A percentile compares a stretch with the other conserved stretches of the same genome.
phyloP scores from a whole-genome alignment of 1,140 invertebrate species.

The Listronotus bonariensis region DNA sequence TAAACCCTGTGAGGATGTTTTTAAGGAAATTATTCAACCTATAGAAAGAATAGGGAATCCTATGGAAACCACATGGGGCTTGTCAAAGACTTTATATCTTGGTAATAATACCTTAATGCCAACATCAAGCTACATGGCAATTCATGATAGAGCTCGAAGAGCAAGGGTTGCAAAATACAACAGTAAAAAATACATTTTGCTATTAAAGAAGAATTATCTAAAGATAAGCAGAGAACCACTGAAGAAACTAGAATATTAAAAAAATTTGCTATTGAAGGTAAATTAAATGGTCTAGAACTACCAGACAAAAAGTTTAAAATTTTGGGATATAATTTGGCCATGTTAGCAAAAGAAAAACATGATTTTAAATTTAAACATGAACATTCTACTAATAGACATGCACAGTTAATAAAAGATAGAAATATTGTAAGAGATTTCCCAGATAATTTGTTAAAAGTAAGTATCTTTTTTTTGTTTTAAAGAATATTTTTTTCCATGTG shows the following conservation, averaged over 20 bases:
- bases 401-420: conserved; percentile 69
- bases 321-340: conserved; percentile 57
- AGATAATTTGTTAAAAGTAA: conserved; percentile 64
- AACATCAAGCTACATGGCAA: conserved; percentile 72
- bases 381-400: conserved; percentile 66
- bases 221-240: conserved; percentile 57
- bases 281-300: conserved; percentile 74
- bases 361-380: conserved; percentile 69
- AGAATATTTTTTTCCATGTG: no score
- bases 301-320: conserved; percentile 56
- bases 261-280: conserved; percentile 81
- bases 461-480: no score
- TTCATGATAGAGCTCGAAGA: conserved; percentile 72
- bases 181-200: conserved; percentile 69
- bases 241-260: conserved; percentile 74
- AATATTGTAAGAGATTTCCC: conserved; percentile 75
- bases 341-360: conserved; percentile 60
- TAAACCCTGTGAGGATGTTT: conserved; percentile 63
- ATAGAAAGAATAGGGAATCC: conserved; percentile 74
- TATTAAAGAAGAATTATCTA: conserved; percentile 64
- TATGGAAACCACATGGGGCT: conserved; percentile 83
- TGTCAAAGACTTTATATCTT: conserved; percentile 80
- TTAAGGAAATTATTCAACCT: conserved; percentile 75
- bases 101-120: conserved; percentile 82
- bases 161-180: conserved; percentile 70